Conservation (phyloP, 1,140 invertebrate species). For the Tetramorium alpestre region DNA sequence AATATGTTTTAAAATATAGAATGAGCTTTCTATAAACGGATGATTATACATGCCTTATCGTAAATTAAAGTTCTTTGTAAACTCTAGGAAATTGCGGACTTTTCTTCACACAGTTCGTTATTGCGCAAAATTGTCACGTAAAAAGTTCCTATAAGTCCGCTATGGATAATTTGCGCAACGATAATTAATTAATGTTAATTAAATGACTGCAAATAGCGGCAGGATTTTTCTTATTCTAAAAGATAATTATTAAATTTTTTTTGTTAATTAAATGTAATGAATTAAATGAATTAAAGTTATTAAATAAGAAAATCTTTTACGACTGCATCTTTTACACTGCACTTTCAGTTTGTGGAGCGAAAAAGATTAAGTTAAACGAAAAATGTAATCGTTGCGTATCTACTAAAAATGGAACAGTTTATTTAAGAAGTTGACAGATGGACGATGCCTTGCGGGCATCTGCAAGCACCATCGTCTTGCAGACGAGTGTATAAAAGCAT, state of each 20-base stretch:
- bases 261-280: neutral
- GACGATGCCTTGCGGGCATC: neutral
- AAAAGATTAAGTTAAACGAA: constrained; percentile 29
- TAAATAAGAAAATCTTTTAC: neutral
- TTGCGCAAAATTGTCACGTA: constrained; percentile 21
- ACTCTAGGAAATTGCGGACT: neutral
- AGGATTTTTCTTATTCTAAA: neutral
- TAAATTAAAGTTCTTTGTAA: constrained; percentile 44
- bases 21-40: neutral
- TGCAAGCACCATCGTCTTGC: constrained; percentile 10
- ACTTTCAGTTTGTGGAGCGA: neutral
- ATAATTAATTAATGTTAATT: constrained; percentile 2
- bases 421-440: neutral
- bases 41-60: neutral
- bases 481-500: neutral
- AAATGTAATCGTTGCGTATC: constrained; percentile 29
- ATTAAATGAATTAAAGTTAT: neutral
- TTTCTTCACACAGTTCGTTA: neutral
- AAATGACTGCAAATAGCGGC: neutral
- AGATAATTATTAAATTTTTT: neutral
- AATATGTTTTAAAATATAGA: neutral
- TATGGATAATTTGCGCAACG: neutral
- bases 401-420: constrained; percentile 28
- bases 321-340: neutral
- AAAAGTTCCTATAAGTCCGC: neutral